Evolutionary conservation across 2,888 invertebrate genomes (phyloP).

Genomic region (Stenodema calcarata): DNA sequence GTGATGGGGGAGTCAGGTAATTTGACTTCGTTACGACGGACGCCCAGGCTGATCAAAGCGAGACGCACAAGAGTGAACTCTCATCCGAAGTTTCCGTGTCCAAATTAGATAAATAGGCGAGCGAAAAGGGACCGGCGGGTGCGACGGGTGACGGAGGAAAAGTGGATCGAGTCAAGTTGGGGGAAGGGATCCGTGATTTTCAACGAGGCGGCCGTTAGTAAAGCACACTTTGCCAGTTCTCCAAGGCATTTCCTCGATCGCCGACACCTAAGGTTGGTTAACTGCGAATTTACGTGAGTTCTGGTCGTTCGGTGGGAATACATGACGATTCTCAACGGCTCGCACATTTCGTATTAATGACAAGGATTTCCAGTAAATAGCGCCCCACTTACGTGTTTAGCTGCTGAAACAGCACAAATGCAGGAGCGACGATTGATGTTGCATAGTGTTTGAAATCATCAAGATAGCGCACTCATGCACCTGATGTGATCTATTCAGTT

Average conservation of each 20-base stretch:
- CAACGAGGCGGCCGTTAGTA: background rate
- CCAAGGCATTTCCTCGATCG: background rate
- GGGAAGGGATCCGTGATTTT: background rate
- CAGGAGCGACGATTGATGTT: no score
- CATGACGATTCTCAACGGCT: background rate
- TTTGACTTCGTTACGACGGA: slow-evolving; percentile 29
- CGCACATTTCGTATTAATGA: no score
- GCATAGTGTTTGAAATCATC: no score
- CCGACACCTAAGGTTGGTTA: background rate
- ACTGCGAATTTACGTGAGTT: background rate
- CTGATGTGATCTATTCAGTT: no score
- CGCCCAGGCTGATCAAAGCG: slow-evolving; percentile 28
- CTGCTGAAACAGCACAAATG: no score
- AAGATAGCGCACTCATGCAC: no score
- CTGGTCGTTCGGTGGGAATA: background rate
- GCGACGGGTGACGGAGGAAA: background rate
- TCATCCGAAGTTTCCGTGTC: slow-evolving; percentile 24
- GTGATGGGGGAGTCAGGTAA: slow-evolving; percentile 6
- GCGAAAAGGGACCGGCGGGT: background rate
- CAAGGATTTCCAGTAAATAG: no score
- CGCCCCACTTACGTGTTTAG: no score
- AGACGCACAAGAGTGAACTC: background rate
- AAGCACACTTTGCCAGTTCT: background rate
- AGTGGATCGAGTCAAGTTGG: background rate
- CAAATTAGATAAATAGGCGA: background rate